Evolutionary conservation across 2,888 invertebrate genomes (phyloP), one percentile per base, ranked within the genome.

Genomic region (Pardosa pseudoannulata): DNA sequence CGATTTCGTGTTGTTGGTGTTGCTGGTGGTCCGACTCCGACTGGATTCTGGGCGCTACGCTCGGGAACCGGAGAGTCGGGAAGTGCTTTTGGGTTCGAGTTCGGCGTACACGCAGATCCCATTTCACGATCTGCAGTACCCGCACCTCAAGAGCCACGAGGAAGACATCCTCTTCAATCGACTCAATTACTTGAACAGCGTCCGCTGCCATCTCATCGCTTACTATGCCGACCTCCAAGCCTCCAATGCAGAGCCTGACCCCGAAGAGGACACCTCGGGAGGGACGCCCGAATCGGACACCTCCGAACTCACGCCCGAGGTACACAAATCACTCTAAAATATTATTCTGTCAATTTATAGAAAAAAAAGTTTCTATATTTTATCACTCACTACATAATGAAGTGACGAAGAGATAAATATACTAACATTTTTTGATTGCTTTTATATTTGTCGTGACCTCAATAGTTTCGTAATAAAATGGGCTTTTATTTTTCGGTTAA

Each of bases 1-100:
- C 91, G 96, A 96, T 93, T 93, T 96, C 90, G 92, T 97, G 89
- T 94, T 96, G 91, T 92, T 96, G 89, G 95, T 97, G 89, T 91
- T 97, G 91, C 93, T 97, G 89, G 93, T 97, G 90, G 95, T 96
- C 91, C 93, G 97, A 89, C 92, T 97, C 78, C 94, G 96, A 90
- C 94, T 95, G 16, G 95, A 96, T 91, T 95, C 95, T 0, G 67
- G 93, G 94, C 89, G 94, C 93, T 79, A 72, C 39, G 82, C 81
- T 46, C 70, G 82, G 19, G 87, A 72, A 13, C 75, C 72, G 39
- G 88, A 81, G 28, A 81, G 81, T 23, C 71, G 67, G 27, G 88
- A 89, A 67, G 87, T 89, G 27, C 71, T 79, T 41, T 29, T 89
- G 16, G 89, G 89, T 13, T 65, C 82, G 27, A 89, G 83, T 23